Percentiles rank a stretch among this genome's conserved stretches.
These are phyloP conservation scores for Anarsia innoxiella DNA, from an alignment of 2,888 invertebrate species.

Conservation along the genomic window DNA sequence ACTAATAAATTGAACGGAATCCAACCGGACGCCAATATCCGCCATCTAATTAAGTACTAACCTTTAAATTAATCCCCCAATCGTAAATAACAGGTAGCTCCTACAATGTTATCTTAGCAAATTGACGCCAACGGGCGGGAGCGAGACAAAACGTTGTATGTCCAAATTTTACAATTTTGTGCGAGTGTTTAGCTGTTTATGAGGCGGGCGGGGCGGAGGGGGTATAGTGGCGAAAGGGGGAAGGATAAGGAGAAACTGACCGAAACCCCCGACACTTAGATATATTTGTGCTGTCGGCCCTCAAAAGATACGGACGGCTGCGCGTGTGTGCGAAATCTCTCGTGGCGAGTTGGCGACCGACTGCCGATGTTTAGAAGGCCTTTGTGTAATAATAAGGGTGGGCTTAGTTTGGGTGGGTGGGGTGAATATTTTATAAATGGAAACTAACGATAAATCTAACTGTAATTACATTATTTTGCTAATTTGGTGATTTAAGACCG, in stretches of 20 bases:
- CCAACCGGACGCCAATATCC: constrained; percentile 26
- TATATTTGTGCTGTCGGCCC: constrained; percentile 58
- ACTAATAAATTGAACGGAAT: constrained; percentile 11
- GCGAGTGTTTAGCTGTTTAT: constrained; percentile 67
- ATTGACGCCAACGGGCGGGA: constrained; percentile 49
- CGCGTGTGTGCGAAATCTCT: constrained; percentile 40
- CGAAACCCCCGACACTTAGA: constrained; percentile 63
- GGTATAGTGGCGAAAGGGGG: constrained; percentile 57
- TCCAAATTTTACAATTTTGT: constrained; percentile 67
- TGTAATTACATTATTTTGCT: constrained; percentile 8
- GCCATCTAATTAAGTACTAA: constrained; percentile 37
- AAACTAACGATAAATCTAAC: constrained; percentile 13
- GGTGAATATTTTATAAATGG: constrained; percentile 24
- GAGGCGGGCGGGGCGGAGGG: constrained; percentile 38
- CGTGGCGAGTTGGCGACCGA: too few species aligned
- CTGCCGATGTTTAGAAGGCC: constrained; percentile 40
- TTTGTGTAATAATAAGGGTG: constrained; percentile 52
- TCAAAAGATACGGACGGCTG: constrained; percentile 50
- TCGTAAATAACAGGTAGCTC: constrained; percentile 45
- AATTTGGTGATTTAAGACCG: constrained; percentile 1
- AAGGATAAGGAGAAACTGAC: constrained; percentile 62
- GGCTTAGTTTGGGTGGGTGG: constrained; percentile 33
- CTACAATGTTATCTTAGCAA: constrained; percentile 65
- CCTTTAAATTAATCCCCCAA: constrained; percentile 48
- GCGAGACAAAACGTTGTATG: constrained; percentile 43